A percentile compares a stretch with the other conserved stretches of the same genome.
phyloP scores from a whole-genome alignment of 2,888 invertebrate genomes.

The Tigriopus californicus region DNA sequence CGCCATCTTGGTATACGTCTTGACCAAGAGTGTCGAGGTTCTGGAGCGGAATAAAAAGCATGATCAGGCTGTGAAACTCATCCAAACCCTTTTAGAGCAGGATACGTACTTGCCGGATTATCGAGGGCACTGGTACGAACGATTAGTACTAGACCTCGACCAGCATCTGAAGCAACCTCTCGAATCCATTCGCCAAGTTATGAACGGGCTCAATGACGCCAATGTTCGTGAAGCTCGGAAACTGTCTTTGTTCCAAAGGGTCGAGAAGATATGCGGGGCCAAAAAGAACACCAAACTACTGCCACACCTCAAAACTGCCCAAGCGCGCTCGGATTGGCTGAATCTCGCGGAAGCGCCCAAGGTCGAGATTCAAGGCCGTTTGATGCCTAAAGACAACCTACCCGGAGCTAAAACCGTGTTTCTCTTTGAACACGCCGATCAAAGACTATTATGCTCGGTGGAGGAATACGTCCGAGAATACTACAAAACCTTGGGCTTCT shows the following conservation, averaged over 20 bases:
- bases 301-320: not conserved
- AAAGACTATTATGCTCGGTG: conserved; percentile 32
- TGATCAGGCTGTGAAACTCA: conserved; percentile 33
- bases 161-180: conserved; percentile 31
- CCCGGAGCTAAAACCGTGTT: conserved; percentile 26
- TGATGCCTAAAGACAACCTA: conserved; percentile 21
- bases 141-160: conserved; percentile 42
- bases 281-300: conserved; percentile 18
- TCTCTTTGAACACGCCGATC: conserved; percentile 22
- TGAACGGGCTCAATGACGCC: conserved; percentile 23
- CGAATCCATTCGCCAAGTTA: conserved; percentile 22
- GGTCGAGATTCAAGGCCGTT: conserved; percentile 23
- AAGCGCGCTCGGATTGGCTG: not conserved
- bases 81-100: conserved; percentile 35
- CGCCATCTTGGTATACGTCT: conserved; percentile 28
- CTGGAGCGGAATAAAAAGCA: conserved; percentile 30
- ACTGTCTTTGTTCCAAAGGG: conserved; percentile 28
- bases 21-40: conserved; percentile 30
- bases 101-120: conserved; percentile 31
- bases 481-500: conserved; percentile 27
- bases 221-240: conserved; percentile 27
- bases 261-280: conserved; percentile 25
- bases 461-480: conserved; percentile 37
- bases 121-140: conserved; percentile 37
- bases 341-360: conserved; percentile 16